Conservation (phyloP, 2,113 vertebrate genomes). For the Ploceus nigricollis region DNA sequence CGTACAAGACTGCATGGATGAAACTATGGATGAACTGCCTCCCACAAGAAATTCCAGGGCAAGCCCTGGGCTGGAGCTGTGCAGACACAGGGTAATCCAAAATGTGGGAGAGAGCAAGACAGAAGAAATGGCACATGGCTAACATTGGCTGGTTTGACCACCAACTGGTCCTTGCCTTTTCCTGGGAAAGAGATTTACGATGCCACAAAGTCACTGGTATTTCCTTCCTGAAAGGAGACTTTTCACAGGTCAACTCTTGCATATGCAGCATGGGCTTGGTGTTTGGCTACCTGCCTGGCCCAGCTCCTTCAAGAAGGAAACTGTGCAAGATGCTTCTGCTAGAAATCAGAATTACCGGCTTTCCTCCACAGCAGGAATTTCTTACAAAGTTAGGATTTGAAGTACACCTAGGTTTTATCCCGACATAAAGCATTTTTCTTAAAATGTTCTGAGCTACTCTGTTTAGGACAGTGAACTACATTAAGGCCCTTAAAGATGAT, state of each 20-base stretch:
- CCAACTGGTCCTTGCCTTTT: background rate
- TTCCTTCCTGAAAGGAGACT: background rate
- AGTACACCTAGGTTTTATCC: background rate
- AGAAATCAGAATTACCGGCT: background rate
- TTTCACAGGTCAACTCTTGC: background rate
- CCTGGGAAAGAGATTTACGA: background rate
- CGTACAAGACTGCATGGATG: too few relatives aligned
- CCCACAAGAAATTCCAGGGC: background rate
- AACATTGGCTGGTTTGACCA: background rate
- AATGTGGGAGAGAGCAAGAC: background rate
- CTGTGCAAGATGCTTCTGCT: background rate
- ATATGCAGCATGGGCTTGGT: fast-evolving
- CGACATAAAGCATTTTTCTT: background rate
- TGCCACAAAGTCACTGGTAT: background rate
- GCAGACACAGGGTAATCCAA: background rate
- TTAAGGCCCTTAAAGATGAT: background rate
- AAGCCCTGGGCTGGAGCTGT: background rate
- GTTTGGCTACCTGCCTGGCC: background rate
- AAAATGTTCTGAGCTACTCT: background rate
- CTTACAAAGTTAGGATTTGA: background rate
- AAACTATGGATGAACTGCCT: background rate
- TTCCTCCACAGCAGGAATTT: background rate
- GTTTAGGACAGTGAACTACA: background rate
- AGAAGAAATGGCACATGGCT: background rate
- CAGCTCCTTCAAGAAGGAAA: background rate